Evolutionary conservation across 2,797 vertebrate genomes (phyloP), one percentile per base, ranked within the genome.

Genomic region (Poeciliopsis turneri): DNA sequence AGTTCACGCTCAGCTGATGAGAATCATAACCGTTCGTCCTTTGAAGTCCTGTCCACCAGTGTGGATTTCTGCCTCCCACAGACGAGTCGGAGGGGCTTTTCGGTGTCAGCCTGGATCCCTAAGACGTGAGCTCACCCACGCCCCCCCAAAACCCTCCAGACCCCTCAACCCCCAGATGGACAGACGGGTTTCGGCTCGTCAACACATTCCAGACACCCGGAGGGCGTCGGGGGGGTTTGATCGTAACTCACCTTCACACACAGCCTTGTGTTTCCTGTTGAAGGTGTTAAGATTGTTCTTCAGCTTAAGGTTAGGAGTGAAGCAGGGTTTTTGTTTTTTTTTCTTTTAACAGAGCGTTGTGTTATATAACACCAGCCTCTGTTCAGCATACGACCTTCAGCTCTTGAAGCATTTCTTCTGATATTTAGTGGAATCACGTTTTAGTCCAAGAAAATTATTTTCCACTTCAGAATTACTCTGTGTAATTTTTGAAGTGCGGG

Each of bases 141-240:
- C 6, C 61, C 87, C 33, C 33, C 33, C 33, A 1, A 46, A 57
- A 57, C 75, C 75, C 71, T 46, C 78, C 23, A 72, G 79, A 66
- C 61, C 88, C 64, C 55, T 43, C 4, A 1, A 43, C 53, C 74
- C 74, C 79, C n/a, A 75, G 82, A 57, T 33, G 78, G 71, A 89
- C 91, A 91, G 86, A 88, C 91, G 91, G 78, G 88, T 89, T 49
- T 68, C 68, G 88, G 73, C 59, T 47, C 77, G 84, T 74, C 23
- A 82, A 64, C 72, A 12, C 13, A 55, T 84, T 84, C 76, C 84
- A 74, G 25, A n/a, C 76, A 51, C 74, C 70, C 51, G 74, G 86
- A 85, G 75, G 49, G 20, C 49, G 2, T 66, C 79, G 68, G 78
- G 59, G 59, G 80, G 49, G 80, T 84, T 79, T 28, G 75, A 57